Percentiles rank a stretch among this genome's conserved stretches.
phyloP scores from a whole-genome alignment of 2,888 invertebrate genomes.

The Spisula solida region DNA sequence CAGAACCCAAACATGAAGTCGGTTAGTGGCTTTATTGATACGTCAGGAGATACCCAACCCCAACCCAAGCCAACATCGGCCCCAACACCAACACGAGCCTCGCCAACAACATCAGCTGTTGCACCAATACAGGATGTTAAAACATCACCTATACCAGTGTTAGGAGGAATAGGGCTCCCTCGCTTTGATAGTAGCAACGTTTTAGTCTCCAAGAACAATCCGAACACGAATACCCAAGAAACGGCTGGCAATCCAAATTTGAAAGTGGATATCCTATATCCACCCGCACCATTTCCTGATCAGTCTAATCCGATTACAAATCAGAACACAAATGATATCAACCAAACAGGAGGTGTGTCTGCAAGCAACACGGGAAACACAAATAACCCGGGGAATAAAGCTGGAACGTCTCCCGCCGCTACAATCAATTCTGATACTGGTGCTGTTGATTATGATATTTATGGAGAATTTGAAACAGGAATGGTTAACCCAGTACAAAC shows the following conservation, averaged over 20 bases:
- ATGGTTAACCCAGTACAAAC: not conserved
- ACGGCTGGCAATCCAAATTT: not conserved
- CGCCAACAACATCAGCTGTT: not conserved
- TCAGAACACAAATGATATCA: not conserved
- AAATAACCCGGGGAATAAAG: not conserved
- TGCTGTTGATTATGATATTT: conserved; percentile 37
- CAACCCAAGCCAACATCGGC: not conserved
- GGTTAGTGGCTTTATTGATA: conserved; percentile 30
- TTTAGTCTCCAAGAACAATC: not conserved
- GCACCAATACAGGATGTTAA: not conserved
- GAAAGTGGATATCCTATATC: conserved; percentile 41
- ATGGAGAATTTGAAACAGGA: not conserved
- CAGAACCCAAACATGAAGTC: conserved; percentile 42
- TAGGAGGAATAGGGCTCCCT: not conserved
- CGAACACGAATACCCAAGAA: not conserved
- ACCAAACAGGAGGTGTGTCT: not conserved
- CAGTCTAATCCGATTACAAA: conserved; percentile 12
- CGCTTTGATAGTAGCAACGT: not conserved
- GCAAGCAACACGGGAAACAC: not conserved
- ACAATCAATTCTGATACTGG: not conserved
- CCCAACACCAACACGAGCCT: not conserved
- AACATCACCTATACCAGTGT: not conserved
- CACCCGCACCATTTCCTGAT: conserved; percentile 37
- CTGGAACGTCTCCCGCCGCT: not conserved
- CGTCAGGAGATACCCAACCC: not conserved